Evolutionary conservation across 2,797 vertebrate genomes (phyloP).

Genomic region (Ara ararauna): DNA sequence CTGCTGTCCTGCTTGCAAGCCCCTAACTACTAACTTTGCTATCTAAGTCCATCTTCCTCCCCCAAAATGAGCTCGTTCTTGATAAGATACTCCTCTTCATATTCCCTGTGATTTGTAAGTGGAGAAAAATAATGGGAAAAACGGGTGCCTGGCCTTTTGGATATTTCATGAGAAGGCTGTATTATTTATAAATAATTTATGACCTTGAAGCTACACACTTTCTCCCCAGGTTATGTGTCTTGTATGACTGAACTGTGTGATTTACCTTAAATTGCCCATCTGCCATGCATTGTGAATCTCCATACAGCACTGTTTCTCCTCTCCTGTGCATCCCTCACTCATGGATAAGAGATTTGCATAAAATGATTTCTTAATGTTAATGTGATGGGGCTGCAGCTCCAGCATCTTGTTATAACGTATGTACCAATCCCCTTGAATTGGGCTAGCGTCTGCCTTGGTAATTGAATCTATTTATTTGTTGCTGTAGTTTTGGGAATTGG

Average conservation of each 20-base stretch:
- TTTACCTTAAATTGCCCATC: slow-evolving; percentile 68
- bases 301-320: background rate
- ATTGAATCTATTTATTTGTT: slow-evolving; percentile 27
- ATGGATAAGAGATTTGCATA: slow-evolving; percentile 20
- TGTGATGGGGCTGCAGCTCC: background rate
- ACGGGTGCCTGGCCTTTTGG: slow-evolving; percentile 4
- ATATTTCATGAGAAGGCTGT: slow-evolving; percentile 47
- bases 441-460: background rate
- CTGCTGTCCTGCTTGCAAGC: background rate
- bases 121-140: slow-evolving; percentile 7
- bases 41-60: background rate
- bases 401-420: background rate
- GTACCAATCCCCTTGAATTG: slow-evolving; percentile 6
- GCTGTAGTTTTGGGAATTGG: background rate
- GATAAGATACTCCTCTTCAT: background rate
- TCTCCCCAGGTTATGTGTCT: slow-evolving; percentile 29
- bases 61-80: background rate
- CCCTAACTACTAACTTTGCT: background rate
- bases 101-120: background rate
- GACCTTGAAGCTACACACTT: slow-evolving; percentile 24
- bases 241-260: slow-evolving; percentile 33
- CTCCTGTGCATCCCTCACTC: background rate
- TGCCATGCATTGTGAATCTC: slow-evolving; percentile 1
- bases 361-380: slow-evolving; percentile 57
- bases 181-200: slow-evolving; percentile 68